A percentile compares a stretch with the other conserved stretches of the same genome.
These are phyloP conservation scores for Cercopithecus mona DNA, from an alignment of 2,113 vertebrate genomes.

Conservation along the genomic window DNA sequence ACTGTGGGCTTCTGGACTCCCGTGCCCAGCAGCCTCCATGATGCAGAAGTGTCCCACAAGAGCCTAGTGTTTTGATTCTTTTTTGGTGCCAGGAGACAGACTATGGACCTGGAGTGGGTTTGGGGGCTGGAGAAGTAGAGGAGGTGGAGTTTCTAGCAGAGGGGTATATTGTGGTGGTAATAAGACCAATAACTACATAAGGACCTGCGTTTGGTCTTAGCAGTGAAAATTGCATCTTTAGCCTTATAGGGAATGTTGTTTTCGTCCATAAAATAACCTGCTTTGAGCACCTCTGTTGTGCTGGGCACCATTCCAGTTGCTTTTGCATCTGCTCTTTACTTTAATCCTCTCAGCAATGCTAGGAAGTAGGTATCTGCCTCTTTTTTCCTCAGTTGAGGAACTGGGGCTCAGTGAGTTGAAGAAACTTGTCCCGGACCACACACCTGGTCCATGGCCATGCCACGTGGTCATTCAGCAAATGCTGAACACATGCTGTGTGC, in stretches of 20 bases:
- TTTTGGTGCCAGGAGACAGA: neutral
- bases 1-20: too few relatives aligned
- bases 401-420: neutral
- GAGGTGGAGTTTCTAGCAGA: neutral
- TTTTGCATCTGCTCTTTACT: neutral
- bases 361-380: neutral
- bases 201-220: neutral
- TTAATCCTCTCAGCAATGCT: neutral
- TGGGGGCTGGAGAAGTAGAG: neutral
- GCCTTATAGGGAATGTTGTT: neutral
- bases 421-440: neutral
- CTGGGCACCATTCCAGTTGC: neutral
- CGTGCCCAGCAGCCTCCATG: neutral
- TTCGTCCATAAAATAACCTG: neutral
- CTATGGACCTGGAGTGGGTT: neutral
- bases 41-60: neutral
- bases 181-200: neutral
- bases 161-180: too few relatives aligned
- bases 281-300: neutral
- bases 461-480: neutral
- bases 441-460: neutral
- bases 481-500: neutral
- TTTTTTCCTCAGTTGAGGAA: neutral
- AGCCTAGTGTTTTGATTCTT: neutral
- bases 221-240: neutral